phyloP scores from a whole-genome alignment of 1,140 invertebrate genomes.

The Oryctes rhinoceros region DNA sequence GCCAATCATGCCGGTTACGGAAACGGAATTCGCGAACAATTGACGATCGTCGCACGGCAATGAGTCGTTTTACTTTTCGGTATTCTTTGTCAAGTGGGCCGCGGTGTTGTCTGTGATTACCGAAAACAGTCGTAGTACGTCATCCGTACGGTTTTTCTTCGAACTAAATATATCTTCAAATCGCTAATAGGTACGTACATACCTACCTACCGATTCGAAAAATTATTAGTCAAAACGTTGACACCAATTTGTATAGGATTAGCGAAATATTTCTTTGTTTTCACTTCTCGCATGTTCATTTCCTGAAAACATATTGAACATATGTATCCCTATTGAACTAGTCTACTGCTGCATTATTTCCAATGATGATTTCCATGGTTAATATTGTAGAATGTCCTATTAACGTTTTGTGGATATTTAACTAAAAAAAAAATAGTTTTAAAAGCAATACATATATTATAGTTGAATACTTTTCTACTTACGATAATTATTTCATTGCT shows the following conservation, averaged over 20 bases:
- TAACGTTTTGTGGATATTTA: too few relatives aligned
- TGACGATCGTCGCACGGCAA: neutral
- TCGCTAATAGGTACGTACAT: neutral
- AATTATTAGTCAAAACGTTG: neutral
- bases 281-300: too few relatives aligned
- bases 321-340: too few relatives aligned
- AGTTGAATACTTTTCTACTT: too few relatives aligned
- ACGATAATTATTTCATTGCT: too few relatives aligned
- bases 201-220: neutral
- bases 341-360: too few relatives aligned
- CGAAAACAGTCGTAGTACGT: conserved; percentile 9
- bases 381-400: too few relatives aligned
- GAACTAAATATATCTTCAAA: neutral
- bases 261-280: too few relatives aligned
- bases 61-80: conserved; percentile 16
- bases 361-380: too few relatives aligned
- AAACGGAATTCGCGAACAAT: conserved; percentile 20
- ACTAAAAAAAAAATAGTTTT: too few relatives aligned
- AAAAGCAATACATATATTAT: too few relatives aligned
- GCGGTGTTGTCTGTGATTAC: neutral
- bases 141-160: neutral
- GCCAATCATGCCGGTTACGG: neutral
- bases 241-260: neutral
- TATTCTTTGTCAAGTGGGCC: conserved; percentile 12
- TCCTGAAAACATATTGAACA: too few relatives aligned